Conservation (phyloP, 2,888 invertebrate genomes). For the Heteropelma amictum region DNA sequence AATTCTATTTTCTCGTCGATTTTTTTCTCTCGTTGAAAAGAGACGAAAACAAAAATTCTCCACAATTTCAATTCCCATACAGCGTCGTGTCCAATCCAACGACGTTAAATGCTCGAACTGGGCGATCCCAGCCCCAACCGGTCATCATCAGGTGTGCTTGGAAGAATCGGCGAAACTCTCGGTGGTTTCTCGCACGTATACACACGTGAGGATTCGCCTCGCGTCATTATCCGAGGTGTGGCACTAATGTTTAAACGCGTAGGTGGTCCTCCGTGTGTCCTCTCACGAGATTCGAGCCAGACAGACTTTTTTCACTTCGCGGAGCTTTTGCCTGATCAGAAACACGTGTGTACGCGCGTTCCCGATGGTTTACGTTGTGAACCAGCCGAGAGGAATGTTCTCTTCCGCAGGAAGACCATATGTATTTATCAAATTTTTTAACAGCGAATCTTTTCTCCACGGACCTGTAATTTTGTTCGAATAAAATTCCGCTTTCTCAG, state of each 20-base stretch:
- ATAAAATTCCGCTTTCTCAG: too few relatives aligned
- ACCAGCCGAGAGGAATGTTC: background rate
- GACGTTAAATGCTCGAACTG: constrained; percentile 12
- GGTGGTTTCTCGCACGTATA: background rate
- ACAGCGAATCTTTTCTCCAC: too few relatives aligned
- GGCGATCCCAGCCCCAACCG: constrained; percentile 62
- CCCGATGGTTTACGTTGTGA: background rate
- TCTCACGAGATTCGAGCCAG: constrained; percentile 29
- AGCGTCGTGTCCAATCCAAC: background rate
- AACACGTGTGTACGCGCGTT: background rate
- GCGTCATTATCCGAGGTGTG: constrained; percentile 75
- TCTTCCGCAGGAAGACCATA: constrained; percentile 6
- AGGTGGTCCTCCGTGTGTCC: constrained; percentile 68
- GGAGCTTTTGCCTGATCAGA: constrained; percentile 38
- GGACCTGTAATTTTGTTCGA: too few relatives aligned
- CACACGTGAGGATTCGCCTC: constrained; percentile 64
- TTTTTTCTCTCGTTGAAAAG: too few relatives aligned
- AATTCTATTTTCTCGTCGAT: too few relatives aligned
- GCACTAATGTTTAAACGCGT: constrained; percentile 63
- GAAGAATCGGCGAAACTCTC: constrained; percentile 65
- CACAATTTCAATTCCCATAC: background rate
- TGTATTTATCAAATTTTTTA: background rate
- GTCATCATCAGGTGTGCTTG: constrained; percentile 64
- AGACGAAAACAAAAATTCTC: background rate
- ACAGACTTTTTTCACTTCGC: constrained; percentile 26